A percentile compares a stretch with the other conserved stretches of the same genome.
Conservation (phyloP, 2,888 invertebrate genomes). For the Spilosoma lubricipeda region DNA sequence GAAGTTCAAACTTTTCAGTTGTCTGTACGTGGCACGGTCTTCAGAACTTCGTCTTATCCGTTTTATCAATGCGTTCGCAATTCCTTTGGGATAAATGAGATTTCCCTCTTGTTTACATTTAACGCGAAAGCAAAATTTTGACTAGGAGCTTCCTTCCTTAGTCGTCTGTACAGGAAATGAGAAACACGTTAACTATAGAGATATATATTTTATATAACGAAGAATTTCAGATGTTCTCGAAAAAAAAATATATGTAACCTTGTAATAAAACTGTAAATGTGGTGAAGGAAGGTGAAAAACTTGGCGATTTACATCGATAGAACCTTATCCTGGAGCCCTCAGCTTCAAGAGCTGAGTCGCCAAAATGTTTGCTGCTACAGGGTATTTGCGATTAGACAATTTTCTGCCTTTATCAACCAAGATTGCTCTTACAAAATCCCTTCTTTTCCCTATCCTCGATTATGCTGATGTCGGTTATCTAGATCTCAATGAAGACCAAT, state of each 20-base stretch:
- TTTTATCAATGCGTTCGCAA: slow-evolving; percentile 38
- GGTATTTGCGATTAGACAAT: too few relatives aligned
- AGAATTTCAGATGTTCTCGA: not conserved
- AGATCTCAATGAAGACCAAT: too few relatives aligned
- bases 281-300: too few relatives aligned
- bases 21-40: slow-evolving; percentile 31
- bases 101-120: slow-evolving; percentile 40
- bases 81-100: slow-evolving; percentile 45
- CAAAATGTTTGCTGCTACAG: too few relatives aligned
- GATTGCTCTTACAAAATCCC: too few relatives aligned
- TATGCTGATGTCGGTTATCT: too few relatives aligned
- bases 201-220: not conserved
- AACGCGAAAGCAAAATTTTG: slow-evolving; percentile 34
- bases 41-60: slow-evolving; percentile 40
- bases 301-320: too few relatives aligned
- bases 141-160: slow-evolving; percentile 28
- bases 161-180: slow-evolving; percentile 28
- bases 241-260: not conserved
- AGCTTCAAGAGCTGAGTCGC: too few relatives aligned
- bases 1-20: slow-evolving; percentile 43
- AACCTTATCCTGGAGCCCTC: too few relatives aligned
- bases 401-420: too few relatives aligned
- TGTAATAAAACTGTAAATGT: not conserved
- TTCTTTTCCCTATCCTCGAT: too few relatives aligned
- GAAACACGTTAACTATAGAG: not conserved